A percentile compares a stretch with the other conserved stretches of the same genome.
These are phyloP conservation scores for Ectemnius cavifrons DNA, from an alignment of 2,888 invertebrate genomes.

Conservation along the genomic window DNA sequence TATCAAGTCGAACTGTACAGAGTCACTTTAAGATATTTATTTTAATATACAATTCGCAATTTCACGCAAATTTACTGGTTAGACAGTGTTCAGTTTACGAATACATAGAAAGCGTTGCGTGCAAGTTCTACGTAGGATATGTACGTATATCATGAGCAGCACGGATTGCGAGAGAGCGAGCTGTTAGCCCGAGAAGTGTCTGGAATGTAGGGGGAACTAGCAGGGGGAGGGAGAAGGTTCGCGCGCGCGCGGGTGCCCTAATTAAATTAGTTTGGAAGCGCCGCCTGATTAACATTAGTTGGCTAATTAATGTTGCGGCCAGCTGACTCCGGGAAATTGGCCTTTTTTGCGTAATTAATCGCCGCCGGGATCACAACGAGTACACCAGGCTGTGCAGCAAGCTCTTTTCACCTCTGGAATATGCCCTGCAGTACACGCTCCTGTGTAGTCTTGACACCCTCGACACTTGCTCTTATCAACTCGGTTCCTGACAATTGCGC, in stretches of 20 bases:
- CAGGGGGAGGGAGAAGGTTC: not conserved
- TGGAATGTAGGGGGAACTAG: no score
- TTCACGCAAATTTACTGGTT: no score
- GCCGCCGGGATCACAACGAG: conserved; percentile 12
- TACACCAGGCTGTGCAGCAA: no score
- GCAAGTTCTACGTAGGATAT: no score
- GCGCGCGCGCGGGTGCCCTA: conserved; percentile 42
- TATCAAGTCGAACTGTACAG: no score
- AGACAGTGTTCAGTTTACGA: no score
- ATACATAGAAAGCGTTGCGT: no score
- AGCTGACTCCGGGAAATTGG: conserved; percentile 47
- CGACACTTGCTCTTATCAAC: conserved; percentile 15
- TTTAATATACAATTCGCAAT: no score
- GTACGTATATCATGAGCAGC: no score
- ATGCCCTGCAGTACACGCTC: not conserved
- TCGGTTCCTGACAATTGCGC: conserved; percentile 1
- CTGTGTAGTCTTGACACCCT: not conserved
- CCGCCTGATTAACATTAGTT: conserved; percentile 55
- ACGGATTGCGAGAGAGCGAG: no score
- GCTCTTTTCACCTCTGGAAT: not conserved
- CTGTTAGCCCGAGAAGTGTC: no score
- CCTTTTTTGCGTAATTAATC: conserved; percentile 48
- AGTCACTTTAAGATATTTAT: no score
- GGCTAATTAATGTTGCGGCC: conserved; percentile 62
- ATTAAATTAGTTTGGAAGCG: conserved; percentile 66